Conservation (phyloP, 2,113 vertebrate species). For the Chionomys nivalis region DNA sequence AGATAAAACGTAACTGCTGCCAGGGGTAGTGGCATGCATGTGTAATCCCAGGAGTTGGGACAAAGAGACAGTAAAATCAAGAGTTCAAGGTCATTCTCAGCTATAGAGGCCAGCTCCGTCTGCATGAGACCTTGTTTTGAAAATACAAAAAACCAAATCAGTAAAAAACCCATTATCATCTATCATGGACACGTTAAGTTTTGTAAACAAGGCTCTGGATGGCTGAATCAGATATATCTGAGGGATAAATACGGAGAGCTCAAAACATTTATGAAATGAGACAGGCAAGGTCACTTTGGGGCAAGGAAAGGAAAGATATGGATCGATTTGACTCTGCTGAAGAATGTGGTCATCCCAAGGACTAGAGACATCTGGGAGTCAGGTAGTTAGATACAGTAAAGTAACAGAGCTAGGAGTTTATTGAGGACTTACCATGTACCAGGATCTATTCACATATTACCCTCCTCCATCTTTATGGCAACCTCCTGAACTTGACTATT, state of each 20-base stretch:
- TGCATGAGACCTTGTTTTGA: not conserved
- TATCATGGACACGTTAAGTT: conserved; percentile 10
- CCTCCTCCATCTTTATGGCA: not conserved
- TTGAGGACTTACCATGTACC: not conserved
- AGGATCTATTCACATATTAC: not conserved
- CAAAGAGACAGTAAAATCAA: not conserved
- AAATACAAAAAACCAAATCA: not conserved
- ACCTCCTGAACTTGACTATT: not conserved
- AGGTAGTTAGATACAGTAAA: not conserved
- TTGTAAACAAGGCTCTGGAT: conserved; percentile 31
- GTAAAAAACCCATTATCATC: not conserved
- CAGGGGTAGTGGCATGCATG: too few species aligned
- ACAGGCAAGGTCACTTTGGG: not conserved
- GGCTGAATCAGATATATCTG: conserved; percentile 19
- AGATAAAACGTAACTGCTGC: conserved; percentile 11
- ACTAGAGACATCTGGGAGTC: not conserved
- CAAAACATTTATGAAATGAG: conserved; percentile 28
- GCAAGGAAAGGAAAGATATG: conserved; percentile 34
- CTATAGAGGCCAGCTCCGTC: not conserved
- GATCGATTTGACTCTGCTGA: not conserved
- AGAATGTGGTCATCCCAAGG: conserved; percentile 28
- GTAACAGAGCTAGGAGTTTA: not conserved
- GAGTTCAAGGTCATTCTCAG: not conserved
- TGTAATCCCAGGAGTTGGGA: not conserved
- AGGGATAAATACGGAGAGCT: conserved; percentile 16